Evolutionary conservation across 2,888 invertebrate genomes (phyloP), one percentile per base, ranked within the genome.

Genomic region (Pollenia labialis): DNA sequence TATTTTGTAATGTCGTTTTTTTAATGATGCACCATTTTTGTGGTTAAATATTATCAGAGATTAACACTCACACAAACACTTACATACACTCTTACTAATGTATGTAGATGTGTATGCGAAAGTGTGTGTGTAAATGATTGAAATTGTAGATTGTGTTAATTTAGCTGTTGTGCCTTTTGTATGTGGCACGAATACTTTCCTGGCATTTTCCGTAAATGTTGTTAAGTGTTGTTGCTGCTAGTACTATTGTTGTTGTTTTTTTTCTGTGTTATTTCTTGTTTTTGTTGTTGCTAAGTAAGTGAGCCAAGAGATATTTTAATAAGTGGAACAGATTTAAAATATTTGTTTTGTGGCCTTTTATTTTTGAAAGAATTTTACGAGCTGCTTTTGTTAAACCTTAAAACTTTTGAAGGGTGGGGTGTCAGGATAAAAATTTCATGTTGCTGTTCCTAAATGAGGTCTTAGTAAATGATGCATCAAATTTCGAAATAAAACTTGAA

Each of bases 21-120:
- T 79, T 86, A 86, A 83, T 83, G 83, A 83, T 86, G 80, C 86
- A 81, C 75, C 79, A 83, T 83, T 80, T 81, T 75, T 80, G 80
- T 71, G 69, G 75, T 75, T 82, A 56, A 79, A 69, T 64, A 74
- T 69, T 66, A 76, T 76, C 64, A 74, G 56, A 66, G 40, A 72
- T 14, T 46, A 6, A 68, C 23, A 40, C 10, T 3, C 48, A 18
- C 46, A 48, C 16, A 44, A 10, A 32, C 40, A 11, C 40, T 14
- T 16, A n/a, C 4, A 75, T 42, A 56, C 12, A 69, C n/a, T 50
- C 23, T 54, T n/a, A 50, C 40, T 16, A 12, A 6, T 18, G n/a
- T n/a, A 6, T 18, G n/a, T n/a, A 16, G 2, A 50, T 40, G 14
- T 42, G 12, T 10, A 7, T 32, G 12, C 48, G 44, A 71, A 11